Percentiles rank a stretch among this genome's conserved stretches.
Conservation (phyloP, 1,140 invertebrate genomes). For the Cepaea nemoralis region DNA sequence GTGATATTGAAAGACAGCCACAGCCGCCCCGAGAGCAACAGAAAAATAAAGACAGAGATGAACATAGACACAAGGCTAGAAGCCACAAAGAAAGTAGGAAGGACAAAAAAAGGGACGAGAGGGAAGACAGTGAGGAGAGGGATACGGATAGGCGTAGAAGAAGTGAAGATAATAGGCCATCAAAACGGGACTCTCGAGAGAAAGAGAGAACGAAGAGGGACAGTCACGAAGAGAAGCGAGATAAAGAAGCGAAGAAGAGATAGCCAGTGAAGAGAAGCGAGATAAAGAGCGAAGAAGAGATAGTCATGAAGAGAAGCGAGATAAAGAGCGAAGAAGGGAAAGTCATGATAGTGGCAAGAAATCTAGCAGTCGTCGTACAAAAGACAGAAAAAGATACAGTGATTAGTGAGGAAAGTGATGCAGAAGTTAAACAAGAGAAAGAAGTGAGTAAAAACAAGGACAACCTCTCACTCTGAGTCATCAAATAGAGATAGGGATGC, state of each 20-base stretch:
- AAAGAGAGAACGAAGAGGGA: not conserved
- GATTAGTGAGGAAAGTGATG: slow-evolving; percentile 13
- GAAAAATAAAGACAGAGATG: not conserved
- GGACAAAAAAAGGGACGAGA: not conserved
- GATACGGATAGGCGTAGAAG: not conserved
- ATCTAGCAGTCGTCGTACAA: not conserved
- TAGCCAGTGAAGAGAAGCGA: not conserved
- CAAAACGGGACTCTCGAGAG: not conserved
- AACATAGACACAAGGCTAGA: not conserved
- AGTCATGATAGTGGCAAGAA: not conserved
- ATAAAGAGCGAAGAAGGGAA: not conserved
- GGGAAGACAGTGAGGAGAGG: not conserved
- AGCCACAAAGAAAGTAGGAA: not conserved
- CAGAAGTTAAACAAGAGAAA: slow-evolving; percentile 17
- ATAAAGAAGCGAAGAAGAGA: not conserved
- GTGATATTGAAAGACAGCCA: not conserved
- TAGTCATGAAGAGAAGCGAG: not conserved
- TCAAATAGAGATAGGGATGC: not conserved
- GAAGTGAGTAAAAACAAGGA: not conserved
- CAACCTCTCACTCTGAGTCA: not conserved
- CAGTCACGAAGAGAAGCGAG: not conserved
- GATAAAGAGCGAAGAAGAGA: not conserved
- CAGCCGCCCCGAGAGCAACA: not conserved
- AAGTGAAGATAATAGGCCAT: not conserved
- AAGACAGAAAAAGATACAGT: not conserved